Evolutionary conservation across 2,797 vertebrate species (phyloP), one percentile per base, ranked within the genome.

Genomic region (Dromococcyx pavoninus): DNA sequence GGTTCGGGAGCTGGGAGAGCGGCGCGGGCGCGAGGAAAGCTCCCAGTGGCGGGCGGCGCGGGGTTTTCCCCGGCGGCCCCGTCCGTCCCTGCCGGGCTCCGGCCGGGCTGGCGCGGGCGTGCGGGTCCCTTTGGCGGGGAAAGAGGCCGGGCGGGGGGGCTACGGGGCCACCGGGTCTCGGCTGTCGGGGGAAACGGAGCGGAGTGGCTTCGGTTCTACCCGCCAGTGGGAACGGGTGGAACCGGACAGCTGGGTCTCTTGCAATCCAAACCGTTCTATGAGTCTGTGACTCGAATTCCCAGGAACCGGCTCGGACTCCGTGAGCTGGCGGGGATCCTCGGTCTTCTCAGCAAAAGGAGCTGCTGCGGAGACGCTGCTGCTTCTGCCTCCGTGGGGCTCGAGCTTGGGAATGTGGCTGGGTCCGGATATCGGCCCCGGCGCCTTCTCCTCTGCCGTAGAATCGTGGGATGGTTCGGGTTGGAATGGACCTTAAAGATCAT

Each of bases 331-430:
- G 60, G 58, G 17, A 61, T 1, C 19, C 48, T 17, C 15, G 21
- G 50, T 6, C 11, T 5, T 37, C 32, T 41, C 39, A 41, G 43
- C 15, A 2, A 5, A 61, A 4, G 43, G 27, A n/a, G 28, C 5
- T 24, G 11, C 32, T 35, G 28, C 9, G 21, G 28, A 14, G 18
- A 2, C 17, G 3, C 5, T 9, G 15, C 69, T 22, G 72, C 73
- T 39, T 27, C 7, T 5, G 0, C 33, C 28, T 12, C 23, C 3
- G 24, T 6, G 41, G 13, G 1, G 7, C 21, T 18, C 2, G 37
- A 54, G 44, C 67, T 71, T 19, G 76, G 70, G 9, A 8, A 14
- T 7, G 7, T 1, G 6, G 53, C 1, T 9, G 41, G 33, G 77
- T 21, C 57, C 76, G 3, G 69, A 83, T 64, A 51, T 71, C 21